Base-by-base conservation (phyloP, 2,888 invertebrate species). In the Mycalesis mineus region DNA sequence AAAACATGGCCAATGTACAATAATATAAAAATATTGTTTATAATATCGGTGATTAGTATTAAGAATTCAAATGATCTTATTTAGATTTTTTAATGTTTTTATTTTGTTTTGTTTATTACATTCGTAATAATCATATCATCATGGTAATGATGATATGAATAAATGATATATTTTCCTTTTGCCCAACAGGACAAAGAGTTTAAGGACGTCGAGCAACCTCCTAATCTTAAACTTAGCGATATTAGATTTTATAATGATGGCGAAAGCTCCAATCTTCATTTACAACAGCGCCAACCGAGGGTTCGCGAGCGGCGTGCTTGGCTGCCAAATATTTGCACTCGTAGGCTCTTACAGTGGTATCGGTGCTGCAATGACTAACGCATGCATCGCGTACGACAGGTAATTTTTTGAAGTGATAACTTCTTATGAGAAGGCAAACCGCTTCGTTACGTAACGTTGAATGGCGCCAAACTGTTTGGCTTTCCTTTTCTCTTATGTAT, bases 231-330 rank as follows among this genome's bases (percentile, higher is more conserved):
- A 96, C 78, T 81, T 96, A 74, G 95, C 96, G 0, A 84, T 96
- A 58, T 93, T 95, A 68, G 96, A 96, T 82, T 96, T 96, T 71
- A 82, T 95, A 31, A 96, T 96, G 96, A 96, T 96, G 96, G 80
- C 92, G 33, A 96, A 96, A 83, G 92, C 95, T 0, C 96, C 96
- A 0, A 92, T 96, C 64, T 95, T 96, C 77, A 95, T 96, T 67
- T 95, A 95, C 80, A 96, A 96, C 74, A 95, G 95, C 33, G 95
- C 95, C 67, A 91, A 94, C 75, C 91, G 92, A 62, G 96, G 96
- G 0, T 96, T 93, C 66, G 95, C 95, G 0, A 72, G 91, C 4
- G 96, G 96, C 0, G 89, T 93, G 51, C 62, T 92, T 0, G 96
- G 94, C 0, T 96, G 96, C 72, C 94, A 95, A 75, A 91, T 95